phyloP scores from a whole-genome alignment of 2,113 vertebrate species.

The Nibea albiflora region DNA sequence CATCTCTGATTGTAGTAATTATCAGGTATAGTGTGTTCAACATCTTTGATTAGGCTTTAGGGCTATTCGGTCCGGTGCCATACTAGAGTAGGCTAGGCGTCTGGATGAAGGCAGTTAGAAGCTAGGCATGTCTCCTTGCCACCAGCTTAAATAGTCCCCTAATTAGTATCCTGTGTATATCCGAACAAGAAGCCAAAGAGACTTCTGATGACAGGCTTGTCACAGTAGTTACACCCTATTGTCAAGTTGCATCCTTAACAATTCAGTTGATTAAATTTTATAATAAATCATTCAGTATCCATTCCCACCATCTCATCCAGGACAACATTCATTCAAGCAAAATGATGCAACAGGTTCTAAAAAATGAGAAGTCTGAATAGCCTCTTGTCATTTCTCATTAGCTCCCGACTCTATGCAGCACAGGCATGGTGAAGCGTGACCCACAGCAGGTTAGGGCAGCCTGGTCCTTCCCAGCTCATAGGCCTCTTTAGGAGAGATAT shows the following conservation, averaged over 20 bases:
- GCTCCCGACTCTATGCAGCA: constrained; percentile 18
- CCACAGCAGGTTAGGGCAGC: constrained; percentile 69
- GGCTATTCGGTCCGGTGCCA: no score
- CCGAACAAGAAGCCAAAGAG: not conserved
- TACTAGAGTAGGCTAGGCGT: no score
- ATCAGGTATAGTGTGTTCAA: no score
- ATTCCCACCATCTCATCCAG: not conserved
- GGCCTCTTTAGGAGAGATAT: constrained; percentile 76
- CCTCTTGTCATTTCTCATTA: constrained; percentile 64
- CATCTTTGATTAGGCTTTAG: no score
- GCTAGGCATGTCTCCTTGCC: no score
- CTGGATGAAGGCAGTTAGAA: no score
- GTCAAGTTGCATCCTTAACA: not conserved
- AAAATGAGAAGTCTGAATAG: constrained; percentile 31
- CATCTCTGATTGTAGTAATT: no score
- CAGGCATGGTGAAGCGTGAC: constrained; percentile 58
- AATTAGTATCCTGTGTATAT: no score
- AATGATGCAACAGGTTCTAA: constrained; percentile 37
- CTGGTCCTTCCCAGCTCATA: constrained; percentile 63
- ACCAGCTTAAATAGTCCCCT: no score
- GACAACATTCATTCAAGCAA: constrained; percentile 14
- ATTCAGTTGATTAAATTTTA: not conserved
- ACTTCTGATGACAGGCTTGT: not conserved
- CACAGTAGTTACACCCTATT: not conserved
- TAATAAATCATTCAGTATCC: constrained; percentile 3